Conservation (phyloP, 2,888 invertebrate species). For the Aricia artaxerxes region DNA sequence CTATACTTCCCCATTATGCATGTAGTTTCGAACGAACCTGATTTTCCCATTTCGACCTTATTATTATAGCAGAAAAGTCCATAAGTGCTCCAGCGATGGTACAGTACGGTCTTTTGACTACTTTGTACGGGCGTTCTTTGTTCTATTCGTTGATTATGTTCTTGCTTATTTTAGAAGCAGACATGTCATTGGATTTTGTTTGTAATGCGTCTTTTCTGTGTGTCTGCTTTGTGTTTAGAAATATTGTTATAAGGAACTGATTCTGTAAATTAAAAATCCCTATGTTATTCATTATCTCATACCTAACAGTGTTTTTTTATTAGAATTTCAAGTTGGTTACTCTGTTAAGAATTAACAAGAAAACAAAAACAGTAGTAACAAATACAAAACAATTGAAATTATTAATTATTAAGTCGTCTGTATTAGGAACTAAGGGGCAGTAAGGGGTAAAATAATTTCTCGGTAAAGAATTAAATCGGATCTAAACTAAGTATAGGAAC, state of each 20-base stretch:
- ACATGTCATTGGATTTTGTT: conserved; percentile 30
- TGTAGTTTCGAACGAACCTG: conserved; percentile 36
- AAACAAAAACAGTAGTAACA: no score
- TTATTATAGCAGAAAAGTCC: neutral
- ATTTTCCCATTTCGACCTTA: neutral
- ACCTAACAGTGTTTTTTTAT: no score
- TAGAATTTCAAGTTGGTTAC: no score
- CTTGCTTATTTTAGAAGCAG: conserved; percentile 39
- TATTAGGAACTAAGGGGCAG: no score
- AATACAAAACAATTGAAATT: no score
- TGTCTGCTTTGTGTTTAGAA: conserved; percentile 6
- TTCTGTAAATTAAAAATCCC: neutral
- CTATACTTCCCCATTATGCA: conserved; percentile 42
- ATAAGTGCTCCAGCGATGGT: neutral
- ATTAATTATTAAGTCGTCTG: no score
- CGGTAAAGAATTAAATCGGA: no score
- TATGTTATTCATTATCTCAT: no score
- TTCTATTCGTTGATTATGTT: conserved; percentile 40
- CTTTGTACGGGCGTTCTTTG: conserved; percentile 41
- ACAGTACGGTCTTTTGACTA: conserved; percentile 39
- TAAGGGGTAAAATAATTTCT: no score
- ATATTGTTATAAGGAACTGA: neutral
- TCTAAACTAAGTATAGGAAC: no score
- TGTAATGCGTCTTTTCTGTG: neutral
- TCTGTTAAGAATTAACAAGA: no score